These are phyloP conservation scores for Formica aserva DNA, from an alignment of 2,888 invertebrate species.

Conservation along the genomic window DNA sequence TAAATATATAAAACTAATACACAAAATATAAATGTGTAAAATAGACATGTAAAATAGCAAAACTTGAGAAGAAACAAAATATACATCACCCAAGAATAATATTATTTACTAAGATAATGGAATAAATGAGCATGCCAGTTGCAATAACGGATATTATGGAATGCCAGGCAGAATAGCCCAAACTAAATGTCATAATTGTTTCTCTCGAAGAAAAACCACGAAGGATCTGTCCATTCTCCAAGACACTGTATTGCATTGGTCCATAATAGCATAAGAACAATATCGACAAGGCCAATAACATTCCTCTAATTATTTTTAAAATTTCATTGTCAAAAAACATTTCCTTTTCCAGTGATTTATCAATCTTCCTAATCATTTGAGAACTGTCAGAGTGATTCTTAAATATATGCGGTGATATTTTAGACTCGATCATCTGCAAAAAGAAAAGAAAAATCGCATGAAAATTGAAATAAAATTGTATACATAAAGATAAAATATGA, in stretches of 20 bases:
- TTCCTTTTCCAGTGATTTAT: conserved; percentile 19
- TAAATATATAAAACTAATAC: background rate
- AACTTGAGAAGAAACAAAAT: background rate
- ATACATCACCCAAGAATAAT: background rate
- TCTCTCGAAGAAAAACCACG: conserved; percentile 71
- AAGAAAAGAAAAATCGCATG: background rate
- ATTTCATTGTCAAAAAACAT: conserved; percentile 63
- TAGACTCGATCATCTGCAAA: conserved; percentile 47
- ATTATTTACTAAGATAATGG: conserved; percentile 75
- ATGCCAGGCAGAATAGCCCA: conserved; percentile 76
- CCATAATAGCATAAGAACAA: conserved; percentile 76
- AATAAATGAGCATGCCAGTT: conserved; percentile 76
- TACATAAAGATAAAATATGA: background rate
- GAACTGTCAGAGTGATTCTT: background rate
- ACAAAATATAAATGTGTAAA: background rate
- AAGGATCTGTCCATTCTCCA: conserved; percentile 76
- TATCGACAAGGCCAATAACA: conserved; percentile 71
- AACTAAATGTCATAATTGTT: conserved; percentile 74
- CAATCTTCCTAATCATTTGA: background rate
- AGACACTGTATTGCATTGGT: conserved; percentile 73
- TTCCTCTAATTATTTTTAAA: conserved; percentile 72
- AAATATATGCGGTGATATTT: background rate
- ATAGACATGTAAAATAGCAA: background rate
- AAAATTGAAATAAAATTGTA: background rate
- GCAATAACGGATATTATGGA: conserved; percentile 70